phyloP scores from a whole-genome alignment of 2,888 invertebrate genomes.

The Brachypalpus laphriformis region DNA sequence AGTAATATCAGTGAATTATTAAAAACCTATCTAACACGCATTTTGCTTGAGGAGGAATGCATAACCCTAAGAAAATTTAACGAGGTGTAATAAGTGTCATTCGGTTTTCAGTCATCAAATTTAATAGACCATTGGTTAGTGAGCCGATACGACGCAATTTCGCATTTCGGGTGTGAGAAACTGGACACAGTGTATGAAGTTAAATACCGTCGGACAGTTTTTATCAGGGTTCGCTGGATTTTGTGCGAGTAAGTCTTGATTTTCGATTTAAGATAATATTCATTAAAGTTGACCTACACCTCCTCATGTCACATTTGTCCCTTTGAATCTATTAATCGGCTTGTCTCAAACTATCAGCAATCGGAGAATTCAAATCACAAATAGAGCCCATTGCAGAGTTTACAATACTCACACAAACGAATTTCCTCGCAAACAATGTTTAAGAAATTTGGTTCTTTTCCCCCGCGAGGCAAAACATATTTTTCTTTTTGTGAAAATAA shows the following conservation, averaged over 20 bases:
- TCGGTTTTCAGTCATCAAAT: conserved; percentile 1
- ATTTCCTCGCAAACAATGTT: too few species aligned
- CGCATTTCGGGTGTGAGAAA: background rate
- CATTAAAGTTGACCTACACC: too few species aligned
- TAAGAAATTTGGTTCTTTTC: too few species aligned
- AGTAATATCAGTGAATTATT: background rate
- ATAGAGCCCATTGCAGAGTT: too few species aligned
- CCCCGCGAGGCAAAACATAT: too few species aligned
- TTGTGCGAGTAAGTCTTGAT: background rate
- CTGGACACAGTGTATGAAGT: background rate
- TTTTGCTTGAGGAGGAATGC: background rate
- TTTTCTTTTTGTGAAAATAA: too few species aligned
- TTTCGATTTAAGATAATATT: too few species aligned
- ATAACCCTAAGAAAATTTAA: background rate
- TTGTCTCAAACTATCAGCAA: too few species aligned
- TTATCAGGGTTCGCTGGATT: background rate
- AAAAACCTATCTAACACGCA: background rate
- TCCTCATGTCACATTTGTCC: too few species aligned
- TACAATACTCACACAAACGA: too few species aligned
- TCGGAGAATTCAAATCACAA: too few species aligned
- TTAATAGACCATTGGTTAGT: background rate
- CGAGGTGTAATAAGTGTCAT: background rate
- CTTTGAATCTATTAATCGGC: too few species aligned
- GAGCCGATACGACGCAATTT: background rate
- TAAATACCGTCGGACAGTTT: background rate